Percentiles rank a stretch among this genome's conserved stretches.
These are phyloP conservation scores for Schizopygopsis pylzovi DNA, from an alignment of 2,797 vertebrate genomes.

Conservation along the genomic window DNA sequence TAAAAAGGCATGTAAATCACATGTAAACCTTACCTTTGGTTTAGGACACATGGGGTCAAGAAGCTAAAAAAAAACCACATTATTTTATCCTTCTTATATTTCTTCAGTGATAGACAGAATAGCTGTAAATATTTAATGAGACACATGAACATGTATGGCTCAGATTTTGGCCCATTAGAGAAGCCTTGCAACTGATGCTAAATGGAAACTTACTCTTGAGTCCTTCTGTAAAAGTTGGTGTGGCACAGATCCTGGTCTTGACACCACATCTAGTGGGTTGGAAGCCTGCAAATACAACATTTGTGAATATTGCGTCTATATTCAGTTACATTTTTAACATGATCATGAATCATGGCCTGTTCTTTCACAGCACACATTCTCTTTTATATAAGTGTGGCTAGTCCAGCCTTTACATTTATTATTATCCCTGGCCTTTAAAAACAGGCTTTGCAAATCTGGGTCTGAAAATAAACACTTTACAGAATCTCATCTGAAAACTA, in stretches of 20 bases:
- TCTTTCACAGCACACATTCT: background rate
- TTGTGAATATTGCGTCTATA: background rate
- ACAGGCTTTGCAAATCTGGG: slow-evolving; percentile 10
- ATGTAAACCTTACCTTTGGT: slow-evolving; percentile 89
- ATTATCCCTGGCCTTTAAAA: slow-evolving; percentile 1
- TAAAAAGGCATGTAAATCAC: background rate
- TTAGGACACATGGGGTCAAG: slow-evolving; percentile 97
- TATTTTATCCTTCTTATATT: background rate
- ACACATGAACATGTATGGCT: background rate
- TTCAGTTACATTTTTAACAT: background rate
- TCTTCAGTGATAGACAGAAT: background rate
- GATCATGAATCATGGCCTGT: background rate
- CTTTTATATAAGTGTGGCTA: background rate
- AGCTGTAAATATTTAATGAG: slow-evolving; percentile 6
- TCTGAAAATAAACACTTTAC: background rate
- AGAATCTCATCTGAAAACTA: background rate
- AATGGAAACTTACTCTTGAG: slow-evolving; percentile 85
- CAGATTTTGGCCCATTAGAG: background rate
- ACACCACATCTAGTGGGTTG: slow-evolving; percentile 92
- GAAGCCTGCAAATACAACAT: slow-evolving; percentile 81
- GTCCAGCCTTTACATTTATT: background rate
- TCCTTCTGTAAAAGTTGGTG: slow-evolving; percentile 97
- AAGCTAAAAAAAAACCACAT: slow-evolving; percentile 78
- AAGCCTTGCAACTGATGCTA: background rate
- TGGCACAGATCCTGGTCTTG: slow-evolving; percentile 91